Evolutionary conservation across 2,113 vertebrate species (phyloP).

Genomic region (Tachuris rubrigastra): DNA sequence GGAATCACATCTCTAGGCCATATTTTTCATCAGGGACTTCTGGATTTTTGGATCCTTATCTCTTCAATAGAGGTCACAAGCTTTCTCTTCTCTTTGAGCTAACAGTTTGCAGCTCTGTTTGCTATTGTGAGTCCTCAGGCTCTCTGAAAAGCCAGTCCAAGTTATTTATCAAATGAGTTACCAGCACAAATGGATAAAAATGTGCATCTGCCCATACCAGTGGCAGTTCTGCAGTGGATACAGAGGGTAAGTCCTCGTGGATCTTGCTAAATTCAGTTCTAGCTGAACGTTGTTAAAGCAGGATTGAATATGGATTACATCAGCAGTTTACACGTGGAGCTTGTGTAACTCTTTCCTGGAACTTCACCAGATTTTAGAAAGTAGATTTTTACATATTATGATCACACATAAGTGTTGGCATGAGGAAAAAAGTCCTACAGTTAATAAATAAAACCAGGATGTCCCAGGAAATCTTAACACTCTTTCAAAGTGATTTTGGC

Average conservation of each 20-base stretch:
- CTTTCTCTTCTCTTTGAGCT: neutral
- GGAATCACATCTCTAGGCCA: neutral
- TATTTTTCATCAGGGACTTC: neutral
- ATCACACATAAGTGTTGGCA: neutral
- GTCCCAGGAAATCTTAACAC: neutral
- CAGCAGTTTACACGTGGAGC: neutral
- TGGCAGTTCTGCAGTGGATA: neutral
- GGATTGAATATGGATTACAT: neutral
- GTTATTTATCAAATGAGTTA: neutral
- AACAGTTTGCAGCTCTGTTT: neutral
- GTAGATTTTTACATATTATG: neutral
- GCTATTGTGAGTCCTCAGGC: neutral
- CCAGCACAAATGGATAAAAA: neutral
- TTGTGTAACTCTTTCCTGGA: neutral
- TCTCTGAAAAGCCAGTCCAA: neutral
- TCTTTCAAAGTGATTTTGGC: neutral
- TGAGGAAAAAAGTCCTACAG: neutral
- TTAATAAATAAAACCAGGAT: conserved; percentile 29
- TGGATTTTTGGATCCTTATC: neutral
- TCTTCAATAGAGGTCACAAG: neutral
- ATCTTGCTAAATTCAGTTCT: neutral
- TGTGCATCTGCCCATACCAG: neutral
- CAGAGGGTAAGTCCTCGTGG: neutral
- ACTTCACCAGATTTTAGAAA: neutral
- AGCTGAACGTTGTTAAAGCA: neutral